Conservation (phyloP, 2,888 invertebrate species). For the Pachymerium ferrugineum region DNA sequence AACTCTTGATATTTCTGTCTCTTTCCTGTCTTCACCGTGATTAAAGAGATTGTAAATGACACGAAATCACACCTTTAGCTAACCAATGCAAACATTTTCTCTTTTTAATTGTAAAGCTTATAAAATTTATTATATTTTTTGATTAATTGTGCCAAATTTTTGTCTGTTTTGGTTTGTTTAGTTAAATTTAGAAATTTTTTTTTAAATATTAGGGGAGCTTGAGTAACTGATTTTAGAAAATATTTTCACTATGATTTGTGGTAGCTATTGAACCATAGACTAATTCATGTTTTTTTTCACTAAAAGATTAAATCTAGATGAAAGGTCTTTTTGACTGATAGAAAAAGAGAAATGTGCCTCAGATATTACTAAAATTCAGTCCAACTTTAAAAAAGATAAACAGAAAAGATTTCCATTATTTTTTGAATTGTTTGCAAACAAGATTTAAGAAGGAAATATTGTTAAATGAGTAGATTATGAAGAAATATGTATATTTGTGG, state of each 20-base stretch:
- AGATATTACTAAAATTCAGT: not conserved
- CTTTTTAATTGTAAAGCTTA: not conserved
- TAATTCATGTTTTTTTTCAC: not conserved
- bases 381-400: constrained; percentile 5
- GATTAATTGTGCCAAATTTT: not conserved
- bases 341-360: not conserved
- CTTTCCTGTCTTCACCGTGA: constrained; percentile 4
- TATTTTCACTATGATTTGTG: not conserved
- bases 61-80: constrained; percentile 18
- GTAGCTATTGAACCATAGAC: not conserved
- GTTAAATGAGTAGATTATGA: not conserved
- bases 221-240: not conserved
- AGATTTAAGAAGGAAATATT: not conserved
- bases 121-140: not conserved
- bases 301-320: not conserved
- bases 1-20: constrained; percentile 20
- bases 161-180: not conserved
- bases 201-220: not conserved
- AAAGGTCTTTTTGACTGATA: not conserved
- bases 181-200: too few species aligned
- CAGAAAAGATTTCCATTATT: not conserved
- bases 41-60: not conserved
- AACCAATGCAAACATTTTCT: constrained; percentile 9
- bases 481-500: not conserved
- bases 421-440: not conserved